Conservation (phyloP, 2,113 vertebrate genomes). For the human region GRCh38 chr4:157056001-157056500, state of each 20-base stretch:
- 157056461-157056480: not conserved
- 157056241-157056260: not conserved
- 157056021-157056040: not conserved
- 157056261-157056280: not conserved
- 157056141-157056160: not conserved
- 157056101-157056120: not conserved
- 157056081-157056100: not conserved
- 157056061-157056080: not conserved
- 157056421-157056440: not conserved
- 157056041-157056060: not conserved
- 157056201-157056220: not conserved
- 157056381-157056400: not conserved
- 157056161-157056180: not conserved
- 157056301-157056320: not conserved
- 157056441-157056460: not conserved
- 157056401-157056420: not conserved
- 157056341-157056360: not conserved
- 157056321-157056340: not conserved
- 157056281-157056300: not conserved
- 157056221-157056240: not conserved
- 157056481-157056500: not conserved
- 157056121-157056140: not conserved
- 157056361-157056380: not conserved
- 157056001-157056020: not conserved
- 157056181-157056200: not conserved